These are phyloP conservation scores for Homarus gammarus DNA, from an alignment of 2,888 invertebrate genomes.

Conservation along the genomic window DNA sequence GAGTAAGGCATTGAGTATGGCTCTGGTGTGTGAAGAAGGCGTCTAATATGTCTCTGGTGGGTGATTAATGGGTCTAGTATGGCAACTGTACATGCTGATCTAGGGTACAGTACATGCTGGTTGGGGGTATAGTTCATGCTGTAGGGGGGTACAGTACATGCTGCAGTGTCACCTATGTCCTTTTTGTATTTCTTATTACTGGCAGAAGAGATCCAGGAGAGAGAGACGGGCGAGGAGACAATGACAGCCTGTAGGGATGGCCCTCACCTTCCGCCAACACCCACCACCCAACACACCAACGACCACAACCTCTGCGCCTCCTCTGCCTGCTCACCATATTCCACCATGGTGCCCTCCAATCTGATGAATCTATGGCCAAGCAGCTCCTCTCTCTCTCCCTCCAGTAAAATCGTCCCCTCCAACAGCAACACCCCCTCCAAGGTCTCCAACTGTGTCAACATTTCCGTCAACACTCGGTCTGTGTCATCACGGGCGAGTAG, in stretches of 20 bases:
- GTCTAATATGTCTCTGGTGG: too few relatives aligned
- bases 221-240: background rate
- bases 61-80: too few relatives aligned
- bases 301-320: background rate
- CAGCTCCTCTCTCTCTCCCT: conserved; percentile 7
- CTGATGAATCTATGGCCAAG: conserved; percentile 4
- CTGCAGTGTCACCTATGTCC: too few relatives aligned
- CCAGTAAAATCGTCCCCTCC: background rate
- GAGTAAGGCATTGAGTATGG: too few relatives aligned
- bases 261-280: background rate
- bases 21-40: too few relatives aligned
- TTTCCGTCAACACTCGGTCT: background rate
- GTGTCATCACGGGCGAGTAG: conserved; percentile 7
- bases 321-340: background rate
- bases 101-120: too few relatives aligned
- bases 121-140: too few relatives aligned
- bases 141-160: too few relatives aligned
- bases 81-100: too few relatives aligned
- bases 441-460: background rate
- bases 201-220: background rate
- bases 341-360: background rate
- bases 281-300: too few relatives aligned
- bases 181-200: background rate
- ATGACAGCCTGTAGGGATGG: too few relatives aligned
- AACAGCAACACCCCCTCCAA: background rate